These are phyloP conservation scores for Lasioglossum figueresi DNA, from an alignment of 2,888 invertebrate species.

Conservation along the genomic window DNA sequence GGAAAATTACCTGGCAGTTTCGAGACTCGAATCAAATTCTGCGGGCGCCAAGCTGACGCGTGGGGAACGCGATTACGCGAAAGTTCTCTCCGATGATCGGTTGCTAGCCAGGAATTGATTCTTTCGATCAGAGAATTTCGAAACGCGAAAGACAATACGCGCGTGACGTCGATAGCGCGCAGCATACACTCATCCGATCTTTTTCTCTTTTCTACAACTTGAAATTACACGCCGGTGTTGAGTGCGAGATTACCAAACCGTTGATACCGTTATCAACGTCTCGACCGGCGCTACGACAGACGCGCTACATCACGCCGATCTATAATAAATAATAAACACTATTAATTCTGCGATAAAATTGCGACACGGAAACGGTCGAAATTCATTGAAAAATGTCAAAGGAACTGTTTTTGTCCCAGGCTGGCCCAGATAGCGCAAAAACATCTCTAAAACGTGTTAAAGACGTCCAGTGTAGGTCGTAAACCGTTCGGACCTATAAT, in stretches of 20 bases:
- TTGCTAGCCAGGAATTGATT: not conserved
- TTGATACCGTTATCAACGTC: not conserved
- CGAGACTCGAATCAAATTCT: conserved; percentile 32
- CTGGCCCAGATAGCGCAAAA: too few species aligned
- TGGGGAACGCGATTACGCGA: not conserved
- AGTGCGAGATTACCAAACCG: not conserved
- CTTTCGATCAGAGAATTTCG: not conserved
- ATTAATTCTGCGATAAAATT: not conserved
- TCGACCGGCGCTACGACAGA: not conserved
- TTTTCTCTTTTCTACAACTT: not conserved
- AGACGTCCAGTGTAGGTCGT: too few species aligned
- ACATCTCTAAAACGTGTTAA: too few species aligned
- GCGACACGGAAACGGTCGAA: not conserved
- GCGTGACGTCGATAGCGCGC: not conserved
- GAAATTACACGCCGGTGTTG: not conserved
- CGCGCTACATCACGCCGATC: not conserved
- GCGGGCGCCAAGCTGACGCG: not conserved
- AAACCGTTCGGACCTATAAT: too few species aligned
- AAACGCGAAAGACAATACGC: not conserved
- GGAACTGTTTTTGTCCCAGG: not conserved
- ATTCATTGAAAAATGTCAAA: not conserved
- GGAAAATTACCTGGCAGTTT: conserved; percentile 60
- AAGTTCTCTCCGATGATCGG: not conserved
- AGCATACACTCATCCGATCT: not conserved
- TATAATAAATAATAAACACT: not conserved